Percentiles rank a stretch among this genome's conserved stretches.
phyloP scores from a whole-genome alignment of 1,140 invertebrate species.

The Caenorhabditis brenneri region DNA sequence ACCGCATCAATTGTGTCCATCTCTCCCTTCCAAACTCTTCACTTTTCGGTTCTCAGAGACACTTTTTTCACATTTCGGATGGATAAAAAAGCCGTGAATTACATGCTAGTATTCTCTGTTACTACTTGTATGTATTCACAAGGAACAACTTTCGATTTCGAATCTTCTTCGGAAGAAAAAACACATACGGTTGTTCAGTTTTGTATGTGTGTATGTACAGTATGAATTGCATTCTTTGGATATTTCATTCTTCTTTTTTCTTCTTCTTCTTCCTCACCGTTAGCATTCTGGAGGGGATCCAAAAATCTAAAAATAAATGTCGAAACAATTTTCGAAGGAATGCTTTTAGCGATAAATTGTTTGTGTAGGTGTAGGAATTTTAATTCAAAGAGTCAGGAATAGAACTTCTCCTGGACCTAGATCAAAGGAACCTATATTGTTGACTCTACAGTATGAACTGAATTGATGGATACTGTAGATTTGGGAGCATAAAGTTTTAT shows the following conservation, averaged over 20 bases:
- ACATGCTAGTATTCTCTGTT: constrained; percentile 2
- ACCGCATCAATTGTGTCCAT: not conserved
- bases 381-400: too few relatives aligned
- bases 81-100: constrained; percentile 10
- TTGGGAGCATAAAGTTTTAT: too few relatives aligned
- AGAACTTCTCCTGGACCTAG: too few relatives aligned
- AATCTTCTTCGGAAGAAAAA: not conserved
- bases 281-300: too few relatives aligned
- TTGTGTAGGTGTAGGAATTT: not conserved
- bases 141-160: not conserved
- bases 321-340: not conserved
- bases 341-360: not conserved
- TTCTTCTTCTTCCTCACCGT: not conserved
- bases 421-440: too few relatives aligned
- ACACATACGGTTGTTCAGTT: not conserved
- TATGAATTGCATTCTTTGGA: not conserved
- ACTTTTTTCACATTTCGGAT: not conserved
- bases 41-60: not conserved
- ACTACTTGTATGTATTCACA: constrained; percentile 22
- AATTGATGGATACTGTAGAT: too few relatives aligned
- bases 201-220: not conserved
- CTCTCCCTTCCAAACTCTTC: not conserved
- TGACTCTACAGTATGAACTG: too few relatives aligned
- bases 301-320: not conserved
- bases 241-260: not conserved